Base-by-base conservation (phyloP, 2,888 invertebrate genomes). In the Temnothorax unifasciatus region DNA sequence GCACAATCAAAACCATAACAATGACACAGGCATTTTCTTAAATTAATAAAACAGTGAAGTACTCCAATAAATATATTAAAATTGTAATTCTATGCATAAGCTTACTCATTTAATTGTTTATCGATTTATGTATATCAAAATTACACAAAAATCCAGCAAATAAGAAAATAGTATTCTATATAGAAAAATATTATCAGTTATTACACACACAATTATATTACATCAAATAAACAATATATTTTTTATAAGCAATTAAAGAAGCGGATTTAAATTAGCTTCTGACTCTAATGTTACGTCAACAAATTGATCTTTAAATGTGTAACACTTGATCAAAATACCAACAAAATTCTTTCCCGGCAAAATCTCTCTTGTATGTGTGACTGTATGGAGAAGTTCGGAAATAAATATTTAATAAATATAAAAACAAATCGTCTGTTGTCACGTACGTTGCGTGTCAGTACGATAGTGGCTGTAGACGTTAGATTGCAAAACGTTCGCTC, bases 401-500 rank as follows among this genome's bases (percentile, higher is more conserved):
- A 47, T 50, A 50, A 52, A 66, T 34, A 47, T 69, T 76, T 76
- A 11, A 52, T 25, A 38, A 71, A 54, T 29, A 54, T 21, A 64
- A 73, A 61, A 47, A 41, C n/a, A 71, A 73, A 57, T 29, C 47
- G 21, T 25, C 54, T 61, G 68, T 77, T 76, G 82, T 85, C 83
- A 82, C 74, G 34, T 66, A 87, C 50, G 74, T 83, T 76, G 85
- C 73, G 86, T 85, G 87, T 79, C 85, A 83, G 9, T 57, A 85
- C 81, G 86, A 88, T 85, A 83, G 82, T 69, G 66, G 59, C 81
- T 83, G 82, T 69, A 25, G 71, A 81, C 66, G 74, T 73, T 50
- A 9, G 54, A 63, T 85, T 86, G 88, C 89, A 86, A 88, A 88
- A 81, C 29, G 50, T 86, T 90, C 84, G 86, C 82, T 75, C 79